Evolutionary conservation across 2,797 vertebrate species (phyloP).

Genomic region (Hydrolagus colliei): DNA sequence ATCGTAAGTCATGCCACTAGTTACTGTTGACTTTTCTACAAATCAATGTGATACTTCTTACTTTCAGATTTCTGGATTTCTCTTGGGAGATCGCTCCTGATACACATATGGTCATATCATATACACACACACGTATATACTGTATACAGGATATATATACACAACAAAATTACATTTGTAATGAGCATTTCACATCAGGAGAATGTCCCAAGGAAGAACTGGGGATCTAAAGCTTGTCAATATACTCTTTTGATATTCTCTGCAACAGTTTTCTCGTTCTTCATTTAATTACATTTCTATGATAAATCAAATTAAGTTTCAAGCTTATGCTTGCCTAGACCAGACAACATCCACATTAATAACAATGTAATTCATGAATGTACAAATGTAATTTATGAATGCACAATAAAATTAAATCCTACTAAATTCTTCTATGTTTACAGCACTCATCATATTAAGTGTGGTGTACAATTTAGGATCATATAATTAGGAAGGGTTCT

Average conservation of each 20-base stretch:
- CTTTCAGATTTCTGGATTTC: too few relatives aligned
- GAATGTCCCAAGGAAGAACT: too few relatives aligned
- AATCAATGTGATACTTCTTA: too few relatives aligned
- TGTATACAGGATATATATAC: too few relatives aligned
- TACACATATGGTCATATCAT: too few relatives aligned
- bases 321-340: constrained; percentile 15
- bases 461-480: not conserved
- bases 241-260: constrained; percentile 2
- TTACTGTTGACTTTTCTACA: too few relatives aligned
- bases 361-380: constrained; percentile 25
- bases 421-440: not conserved
- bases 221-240: not conserved
- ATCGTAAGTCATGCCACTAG: too few relatives aligned
- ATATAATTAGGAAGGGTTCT: not conserved
- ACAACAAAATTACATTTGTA: too few relatives aligned
- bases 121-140: too few relatives aligned
- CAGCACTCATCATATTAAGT: not conserved
- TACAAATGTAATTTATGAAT: constrained; percentile 21
- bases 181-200: too few relatives aligned
- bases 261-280: not conserved
- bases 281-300: constrained; percentile 6
- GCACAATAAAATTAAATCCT: not conserved
- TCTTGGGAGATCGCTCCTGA: too few relatives aligned
- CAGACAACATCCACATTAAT: not conserved
- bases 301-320: constrained; percentile 22